Conservation (phyloP, 2,888 invertebrate species). For the Pherbina coryleti region DNA sequence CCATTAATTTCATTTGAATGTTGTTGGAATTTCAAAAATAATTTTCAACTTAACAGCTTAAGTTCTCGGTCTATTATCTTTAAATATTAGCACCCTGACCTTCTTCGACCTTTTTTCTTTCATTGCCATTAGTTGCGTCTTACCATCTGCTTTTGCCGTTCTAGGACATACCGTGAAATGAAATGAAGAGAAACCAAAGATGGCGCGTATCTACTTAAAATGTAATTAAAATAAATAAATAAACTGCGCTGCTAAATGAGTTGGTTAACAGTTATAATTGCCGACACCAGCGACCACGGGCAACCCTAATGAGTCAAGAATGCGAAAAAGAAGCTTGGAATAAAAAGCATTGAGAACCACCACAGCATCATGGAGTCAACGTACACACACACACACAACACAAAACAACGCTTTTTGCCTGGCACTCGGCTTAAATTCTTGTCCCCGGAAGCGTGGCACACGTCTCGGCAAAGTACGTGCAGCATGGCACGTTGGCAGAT, state of each 20-base stretch:
- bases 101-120: background rate
- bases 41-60: background rate
- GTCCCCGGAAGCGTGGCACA: background rate
- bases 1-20: no score
- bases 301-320: slow-evolving; percentile 18
- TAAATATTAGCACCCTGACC: background rate
- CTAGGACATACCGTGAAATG: background rate
- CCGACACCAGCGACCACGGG: background rate
- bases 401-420: no score
- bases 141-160: background rate
- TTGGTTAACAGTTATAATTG: slow-evolving; percentile 27
- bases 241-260: slow-evolving; percentile 14
- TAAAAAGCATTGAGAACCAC: background rate
- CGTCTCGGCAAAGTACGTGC: slow-evolving; percentile 8
- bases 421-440: background rate
- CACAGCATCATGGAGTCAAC: background rate
- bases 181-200: background rate
- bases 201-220: slow-evolving; percentile 12
- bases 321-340: background rate
- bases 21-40: no score
- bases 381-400: no score
- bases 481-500: background rate
- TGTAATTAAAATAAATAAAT: slow-evolving; percentile 31
- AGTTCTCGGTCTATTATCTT: background rate
- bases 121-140: background rate